Conservation (phyloP, 2,113 vertebrate genomes). For the Pseudopipra pipra region DNA sequence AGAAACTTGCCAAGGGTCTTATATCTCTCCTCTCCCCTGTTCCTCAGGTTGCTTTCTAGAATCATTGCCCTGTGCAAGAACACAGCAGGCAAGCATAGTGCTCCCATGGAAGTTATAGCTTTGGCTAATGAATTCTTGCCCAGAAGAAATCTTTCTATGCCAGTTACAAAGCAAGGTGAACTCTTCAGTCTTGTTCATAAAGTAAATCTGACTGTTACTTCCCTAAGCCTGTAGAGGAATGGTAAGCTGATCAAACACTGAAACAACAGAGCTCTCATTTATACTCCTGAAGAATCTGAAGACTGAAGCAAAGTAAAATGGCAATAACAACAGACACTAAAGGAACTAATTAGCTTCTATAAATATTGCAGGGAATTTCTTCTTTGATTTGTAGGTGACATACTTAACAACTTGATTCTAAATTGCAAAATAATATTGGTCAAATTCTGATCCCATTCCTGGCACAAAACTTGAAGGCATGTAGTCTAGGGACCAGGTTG, state of each 20-base stretch:
- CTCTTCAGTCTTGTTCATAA: neutral
- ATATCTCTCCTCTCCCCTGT: neutral
- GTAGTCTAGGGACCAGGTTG: neutral
- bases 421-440: neutral
- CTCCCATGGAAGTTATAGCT: neutral
- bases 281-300: neutral
- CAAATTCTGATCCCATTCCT: neutral
- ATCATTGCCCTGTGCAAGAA: neutral
- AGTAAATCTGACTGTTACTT: neutral
- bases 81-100: neutral
- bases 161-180: neutral
- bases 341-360: neutral
- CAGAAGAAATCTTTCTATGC: neutral
- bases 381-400: neutral
- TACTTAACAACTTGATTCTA: accelerated
- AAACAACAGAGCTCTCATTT: neutral
- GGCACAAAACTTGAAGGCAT: neutral
- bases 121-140: neutral
- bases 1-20: neutral
- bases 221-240: neutral
- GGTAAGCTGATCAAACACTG: neutral
- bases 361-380: neutral
- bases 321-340: neutral
- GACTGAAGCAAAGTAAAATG: neutral
- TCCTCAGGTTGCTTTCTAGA: neutral